Evolutionary conservation across 2,888 invertebrate species (phyloP).

Genomic region (Auanema freiburgensis): DNA sequence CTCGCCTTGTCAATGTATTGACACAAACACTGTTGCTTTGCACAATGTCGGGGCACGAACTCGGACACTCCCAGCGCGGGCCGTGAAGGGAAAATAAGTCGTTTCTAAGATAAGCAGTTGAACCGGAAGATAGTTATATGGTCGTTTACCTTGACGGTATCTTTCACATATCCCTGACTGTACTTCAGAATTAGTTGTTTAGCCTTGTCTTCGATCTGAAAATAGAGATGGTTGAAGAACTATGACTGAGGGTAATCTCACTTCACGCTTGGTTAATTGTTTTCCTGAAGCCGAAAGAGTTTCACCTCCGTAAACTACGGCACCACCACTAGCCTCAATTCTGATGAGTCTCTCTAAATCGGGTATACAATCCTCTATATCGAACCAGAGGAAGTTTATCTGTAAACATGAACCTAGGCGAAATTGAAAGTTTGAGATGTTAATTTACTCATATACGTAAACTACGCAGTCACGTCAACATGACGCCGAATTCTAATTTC

Average conservation of each 20-base stretch:
- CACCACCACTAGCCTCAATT: slow-evolving; percentile 42
- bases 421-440: slow-evolving; percentile 2
- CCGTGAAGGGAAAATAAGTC: slow-evolving; percentile 55
- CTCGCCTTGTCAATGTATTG: slow-evolving; percentile 57
- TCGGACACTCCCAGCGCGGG: slow-evolving; percentile 59
- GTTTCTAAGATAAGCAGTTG: slow-evolving; percentile 38
- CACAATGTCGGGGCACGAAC: slow-evolving; percentile 58
- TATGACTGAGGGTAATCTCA: not conserved
- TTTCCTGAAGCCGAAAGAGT: slow-evolving; percentile 15
- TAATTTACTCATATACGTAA: not conserved
- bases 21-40: slow-evolving; percentile 55
- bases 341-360: slow-evolving; percentile 51
- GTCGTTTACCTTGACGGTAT: slow-evolving; percentile 44
- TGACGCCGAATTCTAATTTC: not conserved
- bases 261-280: slow-evolving; percentile 20
- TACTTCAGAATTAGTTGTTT: slow-evolving; percentile 47
- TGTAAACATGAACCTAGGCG: slow-evolving; percentile 20
- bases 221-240: not conserved
- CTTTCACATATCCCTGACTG: slow-evolving; percentile 58
- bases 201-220: slow-evolving; percentile 34
- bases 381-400: slow-evolving; percentile 60
- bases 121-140: not conserved
- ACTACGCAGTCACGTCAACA: not conserved
- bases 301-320: slow-evolving; percentile 33
- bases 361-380: slow-evolving; percentile 47